These are phyloP conservation scores for Brachypodius melanocephalos DNA, from an alignment of 2,113 vertebrate genomes.

Conservation along the genomic window DNA sequence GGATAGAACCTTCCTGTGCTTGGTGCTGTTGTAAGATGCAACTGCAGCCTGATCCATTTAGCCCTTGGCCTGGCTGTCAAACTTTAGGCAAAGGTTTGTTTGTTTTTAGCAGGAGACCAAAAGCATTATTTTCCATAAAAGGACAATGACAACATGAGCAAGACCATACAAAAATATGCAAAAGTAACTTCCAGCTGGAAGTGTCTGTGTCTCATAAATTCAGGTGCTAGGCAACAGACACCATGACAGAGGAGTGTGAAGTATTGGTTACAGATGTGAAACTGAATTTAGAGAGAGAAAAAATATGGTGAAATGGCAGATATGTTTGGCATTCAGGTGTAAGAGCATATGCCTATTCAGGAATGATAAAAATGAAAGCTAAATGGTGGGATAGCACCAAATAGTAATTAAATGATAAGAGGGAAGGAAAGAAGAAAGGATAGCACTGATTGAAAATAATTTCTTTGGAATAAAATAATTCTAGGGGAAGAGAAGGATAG, in stretches of 20 bases:
- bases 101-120: not conserved
- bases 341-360: not conserved
- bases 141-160: not conserved
- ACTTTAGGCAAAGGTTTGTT: not conserved
- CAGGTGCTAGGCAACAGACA: not conserved
- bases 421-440: not conserved
- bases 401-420: conserved; percentile 51
- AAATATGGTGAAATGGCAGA: not conserved
- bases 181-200: not conserved
- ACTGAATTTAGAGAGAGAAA: not conserved
- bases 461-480: conserved; percentile 34
- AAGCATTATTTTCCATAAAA: not conserved
- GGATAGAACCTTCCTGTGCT: not conserved
- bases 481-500: not conserved
- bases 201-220: not conserved
- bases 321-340: not conserved
- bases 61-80: not conserved
- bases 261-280: not conserved
- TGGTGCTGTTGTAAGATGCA: not conserved
- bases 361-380: not conserved
- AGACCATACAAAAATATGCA: not conserved
- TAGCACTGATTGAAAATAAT: not conserved
- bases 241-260: not conserved
- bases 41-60: not conserved
- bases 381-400: not conserved